Conservation (phyloP, 92 coral and sea anemone genomes). For the Phymanthus crucifer region DNA sequence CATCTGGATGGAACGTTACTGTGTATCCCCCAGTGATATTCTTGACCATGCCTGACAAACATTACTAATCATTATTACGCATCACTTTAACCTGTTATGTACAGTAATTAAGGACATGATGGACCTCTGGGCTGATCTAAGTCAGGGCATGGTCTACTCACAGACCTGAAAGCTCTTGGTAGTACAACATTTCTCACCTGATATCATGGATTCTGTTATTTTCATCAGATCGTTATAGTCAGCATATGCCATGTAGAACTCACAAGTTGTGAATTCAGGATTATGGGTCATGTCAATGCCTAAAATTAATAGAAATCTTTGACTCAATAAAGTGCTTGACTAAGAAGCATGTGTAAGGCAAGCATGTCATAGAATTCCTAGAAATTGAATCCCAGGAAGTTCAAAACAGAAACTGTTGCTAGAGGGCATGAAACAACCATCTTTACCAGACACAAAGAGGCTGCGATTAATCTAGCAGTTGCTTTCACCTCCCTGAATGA, state of each 20-base stretch:
- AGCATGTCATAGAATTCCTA: neutral
- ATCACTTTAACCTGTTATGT: too few species aligned
- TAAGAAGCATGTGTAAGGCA: neutral
- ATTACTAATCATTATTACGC: neutral
- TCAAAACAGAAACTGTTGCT: conserved; percentile 31
- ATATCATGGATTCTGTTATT: conserved; percentile 85
- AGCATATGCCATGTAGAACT: conserved; percentile 98
- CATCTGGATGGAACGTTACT: conserved; percentile 81
- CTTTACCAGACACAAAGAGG: neutral
- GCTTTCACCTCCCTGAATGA: conserved; percentile 75
- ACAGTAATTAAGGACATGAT: too few species aligned
- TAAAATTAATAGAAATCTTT: conserved; percentile 9
- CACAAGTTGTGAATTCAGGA: conserved; percentile 98
- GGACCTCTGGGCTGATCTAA: too few species aligned
- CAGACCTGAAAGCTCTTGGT: too few species aligned
- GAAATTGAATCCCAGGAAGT: neutral
- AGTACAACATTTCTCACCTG: conserved; percentile 48
- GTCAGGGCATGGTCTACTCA: too few species aligned
- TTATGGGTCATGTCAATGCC: conserved; percentile 98
- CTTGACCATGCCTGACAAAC: conserved; percentile 69
- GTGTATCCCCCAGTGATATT: conserved; percentile 75
- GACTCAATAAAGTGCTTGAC: too few species aligned
- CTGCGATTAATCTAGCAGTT: conserved; percentile 75
- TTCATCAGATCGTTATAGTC: conserved; percentile 94
- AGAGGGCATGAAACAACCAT: conserved; percentile 74